Base-by-base conservation (phyloP, 2,113 vertebrate genomes). In the Coregonus clupeaformis region DNA sequence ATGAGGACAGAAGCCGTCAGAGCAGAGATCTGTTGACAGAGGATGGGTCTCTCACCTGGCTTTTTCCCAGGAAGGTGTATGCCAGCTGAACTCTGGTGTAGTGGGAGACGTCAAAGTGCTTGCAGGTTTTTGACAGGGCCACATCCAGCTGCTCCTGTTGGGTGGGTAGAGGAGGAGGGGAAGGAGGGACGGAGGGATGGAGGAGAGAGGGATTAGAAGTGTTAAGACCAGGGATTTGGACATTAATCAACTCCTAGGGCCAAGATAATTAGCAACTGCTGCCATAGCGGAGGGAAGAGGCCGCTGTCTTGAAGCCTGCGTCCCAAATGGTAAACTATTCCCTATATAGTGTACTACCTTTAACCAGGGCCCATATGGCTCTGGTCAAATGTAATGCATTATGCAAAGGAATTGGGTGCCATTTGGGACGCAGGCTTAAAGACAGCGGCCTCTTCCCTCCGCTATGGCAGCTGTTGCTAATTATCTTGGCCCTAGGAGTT, bases 31-130 rank as follows among this genome's bases (percentile, higher is more conserved):
- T 36, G 36, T 16, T 9, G 49, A 20, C n/a, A 62, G 65, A 78
- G 59, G 74, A 36, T 36, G 36, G 36, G 9, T 36, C 36, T 36
- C 68, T 92, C 86, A 99, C 98, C 95, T 99, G 97, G 75, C 97
- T 99, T 92, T 99, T 99, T 16, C 97, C 97, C 82, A 99, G 94
- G 65, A 99, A 94, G 20, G 94, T 94, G 84, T 99, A 99, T 14
- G 97, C 97, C 83, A 96, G 94, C 77, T 99, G 97, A 87, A 98
- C 96, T 82, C 97, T 99, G 76, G 96, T 98, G 84, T 99, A 99
- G 91, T 99, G 97, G 69, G 83, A 84, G 68, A 97, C 89, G 83
- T 99, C 98, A 90, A 99, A 99, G 92, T 98, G 94, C 91, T 99
- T 99, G 85, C 98, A 99, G 85, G 97, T 99, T 93, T 97, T 99